phyloP scores from a whole-genome alignment of 35 echinoderm and acorn worm species.

The Lytechinus pictus region DNA sequence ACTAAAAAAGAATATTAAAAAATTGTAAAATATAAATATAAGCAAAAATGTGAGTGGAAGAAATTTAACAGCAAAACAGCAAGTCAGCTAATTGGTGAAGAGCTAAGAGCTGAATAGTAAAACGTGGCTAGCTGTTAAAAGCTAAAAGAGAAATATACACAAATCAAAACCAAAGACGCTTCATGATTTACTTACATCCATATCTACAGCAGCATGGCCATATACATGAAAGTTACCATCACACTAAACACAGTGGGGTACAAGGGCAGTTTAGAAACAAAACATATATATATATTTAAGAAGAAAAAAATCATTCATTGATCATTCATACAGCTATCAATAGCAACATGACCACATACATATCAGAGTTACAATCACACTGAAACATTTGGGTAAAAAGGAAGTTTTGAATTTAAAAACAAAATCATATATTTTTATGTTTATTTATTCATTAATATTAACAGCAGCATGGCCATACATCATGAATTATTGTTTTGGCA shows the following conservation, averaged over 20 bases:
- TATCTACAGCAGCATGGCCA: constrained; percentile 40
- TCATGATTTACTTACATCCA: constrained; percentile 18
- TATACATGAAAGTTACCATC: constrained; percentile 22
- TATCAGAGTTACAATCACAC: too few relatives aligned
- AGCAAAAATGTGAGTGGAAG: background rate
- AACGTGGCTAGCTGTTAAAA: background rate
- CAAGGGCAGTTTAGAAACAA: background rate
- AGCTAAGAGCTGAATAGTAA: background rate
- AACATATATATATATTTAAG: too few relatives aligned
- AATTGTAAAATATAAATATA: background rate
- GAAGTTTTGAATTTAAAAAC: too few relatives aligned
- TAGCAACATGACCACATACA: too few relatives aligned
- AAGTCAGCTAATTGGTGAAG: background rate
- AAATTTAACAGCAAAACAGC: too few relatives aligned
- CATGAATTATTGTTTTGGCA: too few relatives aligned
- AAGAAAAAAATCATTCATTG: too few relatives aligned
- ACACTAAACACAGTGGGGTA: background rate
- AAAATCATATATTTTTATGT: too few relatives aligned
- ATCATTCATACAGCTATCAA: too few relatives aligned
- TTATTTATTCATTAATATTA: too few relatives aligned
- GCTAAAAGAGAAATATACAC: background rate
- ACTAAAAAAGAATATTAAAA: background rate
- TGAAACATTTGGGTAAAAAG: too few relatives aligned
- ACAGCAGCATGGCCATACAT: too few relatives aligned
- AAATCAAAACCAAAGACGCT: background rate